A percentile compares a stretch with the other conserved stretches of the same genome.
These are phyloP conservation scores for Drosophila ezoana DNA, from an alignment of 2,888 invertebrate genomes.

Conservation along the genomic window DNA sequence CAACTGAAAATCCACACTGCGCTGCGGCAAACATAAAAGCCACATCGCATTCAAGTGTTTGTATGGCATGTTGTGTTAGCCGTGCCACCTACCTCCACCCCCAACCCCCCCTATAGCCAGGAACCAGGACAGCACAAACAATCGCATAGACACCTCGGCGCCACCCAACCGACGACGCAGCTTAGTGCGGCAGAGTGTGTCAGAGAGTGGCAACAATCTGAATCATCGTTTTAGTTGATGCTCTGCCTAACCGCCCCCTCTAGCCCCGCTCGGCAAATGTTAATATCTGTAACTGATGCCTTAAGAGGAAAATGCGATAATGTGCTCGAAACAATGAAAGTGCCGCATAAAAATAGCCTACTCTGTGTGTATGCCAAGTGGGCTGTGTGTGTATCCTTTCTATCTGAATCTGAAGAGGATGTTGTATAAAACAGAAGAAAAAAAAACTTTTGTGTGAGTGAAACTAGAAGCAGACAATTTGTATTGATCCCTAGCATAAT, in stretches of 20 bases:
- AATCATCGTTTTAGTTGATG: slow-evolving; percentile 73
- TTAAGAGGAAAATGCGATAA: slow-evolving; percentile 80
- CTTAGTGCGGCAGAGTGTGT: slow-evolving; percentile 51
- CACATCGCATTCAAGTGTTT: slow-evolving; percentile 76
- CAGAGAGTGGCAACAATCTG: slow-evolving; percentile 73
- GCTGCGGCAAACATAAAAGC: slow-evolving; percentile 64
- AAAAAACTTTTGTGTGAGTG: no score
- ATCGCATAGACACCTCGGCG: slow-evolving; percentile 48
- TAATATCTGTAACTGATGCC: slow-evolving; percentile 70
- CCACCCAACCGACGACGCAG: slow-evolving; percentile 38
- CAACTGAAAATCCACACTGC: slow-evolving; percentile 57
- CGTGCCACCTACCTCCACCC: neutral
- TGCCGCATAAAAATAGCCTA: slow-evolving; percentile 73
- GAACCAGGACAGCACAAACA: slow-evolving; percentile 22
- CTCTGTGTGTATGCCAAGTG: slow-evolving; percentile 35
- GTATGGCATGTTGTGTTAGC: slow-evolving; percentile 38
- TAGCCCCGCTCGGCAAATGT: slow-evolving; percentile 33
- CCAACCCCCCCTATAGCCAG: neutral
- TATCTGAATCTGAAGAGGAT: slow-evolving; percentile 1
- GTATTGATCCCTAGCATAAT: no score
- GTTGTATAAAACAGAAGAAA: neutral
- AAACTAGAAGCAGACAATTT: no score
- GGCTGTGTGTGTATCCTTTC: neutral
- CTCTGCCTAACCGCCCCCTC: neutral
- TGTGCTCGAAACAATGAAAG: slow-evolving; percentile 72